phyloP scores from a whole-genome alignment of 2,888 invertebrate genomes.

The Coelogynopora nodosa region DNA sequence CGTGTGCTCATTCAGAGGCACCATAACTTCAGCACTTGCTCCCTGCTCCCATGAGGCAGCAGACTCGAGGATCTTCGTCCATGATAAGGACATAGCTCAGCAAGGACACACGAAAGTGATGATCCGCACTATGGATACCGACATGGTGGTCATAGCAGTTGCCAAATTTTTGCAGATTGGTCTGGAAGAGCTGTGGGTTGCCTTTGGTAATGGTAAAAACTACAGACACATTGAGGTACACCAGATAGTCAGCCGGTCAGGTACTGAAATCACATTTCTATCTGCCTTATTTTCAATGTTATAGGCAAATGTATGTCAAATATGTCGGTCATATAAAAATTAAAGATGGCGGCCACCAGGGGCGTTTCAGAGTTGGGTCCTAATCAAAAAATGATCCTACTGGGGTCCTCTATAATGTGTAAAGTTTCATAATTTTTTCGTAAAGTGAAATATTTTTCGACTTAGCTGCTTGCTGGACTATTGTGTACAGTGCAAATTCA shows the following conservation, averaged over 20 bases:
- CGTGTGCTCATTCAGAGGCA: not conserved
- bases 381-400: too few relatives aligned
- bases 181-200: conserved; percentile 26
- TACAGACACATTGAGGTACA: conserved; percentile 23
- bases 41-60: conserved; percentile 27
- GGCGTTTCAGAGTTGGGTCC: too few relatives aligned
- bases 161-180: conserved; percentile 29
- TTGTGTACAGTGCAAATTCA: too few relatives aligned
- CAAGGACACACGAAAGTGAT: conserved; percentile 4
- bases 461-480: too few relatives aligned
- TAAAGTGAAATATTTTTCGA: too few relatives aligned
- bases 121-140: conserved; percentile 5
- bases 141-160: conserved; percentile 19
- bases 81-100: not conserved
- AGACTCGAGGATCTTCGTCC: not conserved
- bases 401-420: too few relatives aligned
- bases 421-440: too few relatives aligned
- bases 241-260: conserved; percentile 25
- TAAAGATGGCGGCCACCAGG: too few relatives aligned
- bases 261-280: too few relatives aligned
- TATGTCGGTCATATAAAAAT: too few relatives aligned
- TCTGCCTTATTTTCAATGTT: too few relatives aligned
- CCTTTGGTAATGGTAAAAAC: conserved; percentile 33
- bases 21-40: conserved; percentile 3
- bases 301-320: too few relatives aligned